Evolutionary conservation across 2,797 vertebrate genomes (phyloP).

Genomic region (Spinus pinus): DNA sequence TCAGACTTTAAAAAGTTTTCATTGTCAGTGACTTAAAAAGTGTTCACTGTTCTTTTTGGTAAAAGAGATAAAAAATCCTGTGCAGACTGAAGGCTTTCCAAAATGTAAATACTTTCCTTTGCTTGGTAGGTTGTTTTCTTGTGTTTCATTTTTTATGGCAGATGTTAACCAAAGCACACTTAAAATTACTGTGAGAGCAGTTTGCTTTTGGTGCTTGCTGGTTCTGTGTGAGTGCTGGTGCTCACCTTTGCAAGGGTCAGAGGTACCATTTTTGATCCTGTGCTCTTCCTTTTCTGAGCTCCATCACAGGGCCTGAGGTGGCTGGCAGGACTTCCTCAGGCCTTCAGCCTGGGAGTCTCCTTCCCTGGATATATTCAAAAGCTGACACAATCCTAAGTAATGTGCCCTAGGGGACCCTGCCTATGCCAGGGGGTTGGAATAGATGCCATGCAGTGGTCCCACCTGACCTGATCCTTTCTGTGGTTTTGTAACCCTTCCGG

Average conservation of each 20-base stretch:
- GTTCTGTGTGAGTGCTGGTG: neutral
- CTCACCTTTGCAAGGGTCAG: neutral
- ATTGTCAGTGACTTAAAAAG: neutral
- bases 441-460: neutral
- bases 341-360: neutral
- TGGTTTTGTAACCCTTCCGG: neutral
- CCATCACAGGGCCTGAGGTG: accelerated
- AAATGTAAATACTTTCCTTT: neutral
- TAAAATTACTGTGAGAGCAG: neutral
- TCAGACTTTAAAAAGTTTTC: neutral
- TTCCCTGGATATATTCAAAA: neutral
- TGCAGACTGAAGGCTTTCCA: neutral
- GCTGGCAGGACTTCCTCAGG: neutral
- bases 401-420: no score
- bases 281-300: accelerated
- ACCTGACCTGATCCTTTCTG: neutral
- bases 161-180: neutral
- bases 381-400: neutral
- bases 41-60: neutral
- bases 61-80: neutral
- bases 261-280: accelerated
- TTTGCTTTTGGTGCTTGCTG: neutral
- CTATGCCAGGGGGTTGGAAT: neutral
- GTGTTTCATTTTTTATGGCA: neutral
- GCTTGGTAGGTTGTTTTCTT: neutral